These are phyloP conservation scores for Pangasius djambal DNA, from an alignment of 2,797 vertebrate species.

Conservation along the genomic window DNA sequence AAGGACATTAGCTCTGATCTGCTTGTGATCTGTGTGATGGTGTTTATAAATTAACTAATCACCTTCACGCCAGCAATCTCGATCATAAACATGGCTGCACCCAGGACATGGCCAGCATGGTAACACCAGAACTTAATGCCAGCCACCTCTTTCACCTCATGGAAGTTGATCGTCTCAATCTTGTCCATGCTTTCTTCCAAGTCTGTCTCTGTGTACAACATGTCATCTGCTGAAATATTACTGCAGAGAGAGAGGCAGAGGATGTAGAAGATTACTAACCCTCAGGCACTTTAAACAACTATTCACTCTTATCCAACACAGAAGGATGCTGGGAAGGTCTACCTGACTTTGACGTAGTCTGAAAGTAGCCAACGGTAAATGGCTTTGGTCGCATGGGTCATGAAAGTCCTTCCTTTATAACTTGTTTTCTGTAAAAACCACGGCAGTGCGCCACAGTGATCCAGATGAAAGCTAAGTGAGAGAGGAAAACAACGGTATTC, in stretches of 20 bases:
- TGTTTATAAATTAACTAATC: conserved; percentile 23
- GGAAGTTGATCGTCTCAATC: conserved; percentile 98
- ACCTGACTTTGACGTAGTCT: conserved; percentile 98
- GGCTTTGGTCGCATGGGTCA: conserved; percentile 97
- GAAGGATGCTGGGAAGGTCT: conserved; percentile 21
- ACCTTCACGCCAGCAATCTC: conserved; percentile 97
- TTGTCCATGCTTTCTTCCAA: conserved; percentile 98
- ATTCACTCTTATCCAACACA: neutral
- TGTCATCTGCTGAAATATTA: conserved; percentile 97
- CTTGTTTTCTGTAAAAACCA: conserved; percentile 98
- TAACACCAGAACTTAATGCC: conserved; percentile 99
- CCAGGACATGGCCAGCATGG: conserved; percentile 91
- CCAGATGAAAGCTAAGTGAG: conserved; percentile 87
- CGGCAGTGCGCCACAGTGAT: conserved; percentile 93
- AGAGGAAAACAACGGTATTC: neutral
- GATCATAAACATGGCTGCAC: conserved; percentile 97
- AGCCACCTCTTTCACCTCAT: conserved; percentile 97
- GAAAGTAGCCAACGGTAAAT: conserved; percentile 98
- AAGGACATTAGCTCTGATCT: neutral
- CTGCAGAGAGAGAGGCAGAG: conserved; percentile 70
- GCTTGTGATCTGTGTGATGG: neutral
- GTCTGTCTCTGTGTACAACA: conserved; percentile 96
- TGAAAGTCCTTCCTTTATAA: conserved; percentile 95
- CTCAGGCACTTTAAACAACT: neutral
- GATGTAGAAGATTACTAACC: neutral